These are phyloP conservation scores for Lineus longissimus DNA, from an alignment of 1,140 invertebrate genomes.

Conservation along the genomic window DNA sequence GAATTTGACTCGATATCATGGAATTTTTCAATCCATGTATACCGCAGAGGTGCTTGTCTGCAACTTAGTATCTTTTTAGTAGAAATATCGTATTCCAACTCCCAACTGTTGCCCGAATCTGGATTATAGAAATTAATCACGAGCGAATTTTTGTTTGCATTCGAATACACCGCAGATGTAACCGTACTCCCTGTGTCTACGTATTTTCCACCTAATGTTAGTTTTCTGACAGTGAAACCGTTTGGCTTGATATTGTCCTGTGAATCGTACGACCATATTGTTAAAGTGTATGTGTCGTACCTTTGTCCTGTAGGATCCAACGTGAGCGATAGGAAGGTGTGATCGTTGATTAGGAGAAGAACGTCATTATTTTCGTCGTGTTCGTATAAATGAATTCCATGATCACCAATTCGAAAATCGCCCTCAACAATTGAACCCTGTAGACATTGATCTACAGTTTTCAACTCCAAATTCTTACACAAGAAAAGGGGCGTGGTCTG, in stretches of 20 bases:
- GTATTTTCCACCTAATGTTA: constrained; percentile 3
- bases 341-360: constrained; percentile 2
- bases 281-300: constrained; percentile 1
- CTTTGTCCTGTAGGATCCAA: background rate
- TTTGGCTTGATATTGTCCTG: background rate
- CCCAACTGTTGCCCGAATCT: background rate
- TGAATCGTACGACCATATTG: background rate
- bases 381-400: background rate
- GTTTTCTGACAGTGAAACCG: constrained; percentile 4
- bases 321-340: background rate
- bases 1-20: background rate
- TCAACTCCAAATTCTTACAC: constrained; percentile 5
- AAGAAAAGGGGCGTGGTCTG: constrained; percentile 2
- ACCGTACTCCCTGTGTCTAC: background rate
- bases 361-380: constrained; percentile 3
- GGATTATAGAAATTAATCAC: constrained; percentile 4
- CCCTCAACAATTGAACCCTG: background rate
- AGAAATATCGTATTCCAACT: constrained; percentile 4
- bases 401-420: background rate
- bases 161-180: constrained; percentile 7
- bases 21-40: constrained; percentile 4
- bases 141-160: background rate
- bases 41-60: constrained; percentile 4
- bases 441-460: background rate
- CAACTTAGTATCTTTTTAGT: background rate